Evolutionary conservation across 1,140 invertebrate species (phyloP), one percentile per base, ranked within the genome.

Genomic region (Diploscapter pachys): DNA sequence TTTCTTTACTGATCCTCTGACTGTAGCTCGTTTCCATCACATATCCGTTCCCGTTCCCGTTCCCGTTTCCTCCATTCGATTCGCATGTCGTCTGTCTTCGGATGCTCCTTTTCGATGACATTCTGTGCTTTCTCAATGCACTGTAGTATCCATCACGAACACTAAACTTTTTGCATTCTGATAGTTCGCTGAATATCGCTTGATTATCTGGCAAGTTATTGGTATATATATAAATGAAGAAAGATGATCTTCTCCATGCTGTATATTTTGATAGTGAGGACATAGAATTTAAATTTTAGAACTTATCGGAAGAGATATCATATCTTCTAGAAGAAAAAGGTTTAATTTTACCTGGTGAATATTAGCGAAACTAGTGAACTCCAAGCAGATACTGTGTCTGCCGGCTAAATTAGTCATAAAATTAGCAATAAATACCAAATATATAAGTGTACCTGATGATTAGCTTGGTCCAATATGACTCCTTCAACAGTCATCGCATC

Each of bases 401-500:
- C 81, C 53, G 82, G 82, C 79, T 81, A 56, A 78, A 74, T 63
- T 31, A 62, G n/a, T 63, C 31, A 72, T 49, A 9, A 54, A 53
- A 54, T 50, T 5, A 8, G 9, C 8, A 54, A 13, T 53, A 8
- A 2, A 6, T 65, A 65, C 2, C 9, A 9, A 9, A n/a, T 11
- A n/a, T 65, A 9, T 9, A 11, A 13, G 8, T 65, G 9, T 65
- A 79, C 76, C 80, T 81, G 80, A 69, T 83, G 82, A 66, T 76
- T 83, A n/a, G 82, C 82, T 76, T 77, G 74, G 57, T 83, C 82
- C 31, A 83, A 61, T 65, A 82, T 82, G 57, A 82, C 76, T 31
- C 82, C 78, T 75, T 83, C 82, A 9, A 83, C 75, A 4, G 79
- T 85, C 57, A 84, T 82, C 5, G 82, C 82, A 69, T 83, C 82